Evolutionary conservation across 2,113 vertebrate species (phyloP).

Genomic region (Galbula dea): DNA sequence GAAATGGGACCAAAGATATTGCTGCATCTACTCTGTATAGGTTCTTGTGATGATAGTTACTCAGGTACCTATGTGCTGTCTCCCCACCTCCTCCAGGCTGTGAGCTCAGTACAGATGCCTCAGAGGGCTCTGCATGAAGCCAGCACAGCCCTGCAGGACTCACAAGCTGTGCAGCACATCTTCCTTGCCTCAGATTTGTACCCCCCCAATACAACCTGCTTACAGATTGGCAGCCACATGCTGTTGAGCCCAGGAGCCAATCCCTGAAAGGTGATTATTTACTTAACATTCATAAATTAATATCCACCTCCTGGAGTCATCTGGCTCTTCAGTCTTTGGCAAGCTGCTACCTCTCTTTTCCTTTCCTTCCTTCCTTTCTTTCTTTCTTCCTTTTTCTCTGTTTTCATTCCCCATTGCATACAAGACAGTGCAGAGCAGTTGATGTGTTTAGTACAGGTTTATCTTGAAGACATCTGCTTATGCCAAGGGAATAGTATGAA

Average conservation of each 20-base stretch:
- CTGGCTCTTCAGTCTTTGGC: conserved; percentile 43
- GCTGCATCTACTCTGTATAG: neutral
- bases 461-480: conserved; percentile 72
- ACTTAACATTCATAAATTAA: conserved; percentile 36
- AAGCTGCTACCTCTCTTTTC: neutral
- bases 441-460: conserved; percentile 64
- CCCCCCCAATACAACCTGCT: neutral
- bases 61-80: rapidly evolving
- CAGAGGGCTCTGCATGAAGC: rapidly evolving
- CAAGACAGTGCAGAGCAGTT: conserved; percentile 51
- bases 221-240: neutral
- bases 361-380: neutral
- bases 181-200: neutral
- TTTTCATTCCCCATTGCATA: neutral
- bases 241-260: conserved; percentile 42
- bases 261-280: conserved; percentile 60
- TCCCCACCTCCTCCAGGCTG: neutral
- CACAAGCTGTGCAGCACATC: neutral
- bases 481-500: conserved; percentile 58
- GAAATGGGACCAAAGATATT: neutral
- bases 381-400: no score
- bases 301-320: conserved; percentile 13
- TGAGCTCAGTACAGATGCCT: neutral
- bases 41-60: neutral
- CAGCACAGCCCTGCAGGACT: neutral